Evolutionary conservation across 2,797 vertebrate genomes (phyloP), one percentile per base, ranked within the genome.

Genomic region (Notoglanidium macrostoma): DNA sequence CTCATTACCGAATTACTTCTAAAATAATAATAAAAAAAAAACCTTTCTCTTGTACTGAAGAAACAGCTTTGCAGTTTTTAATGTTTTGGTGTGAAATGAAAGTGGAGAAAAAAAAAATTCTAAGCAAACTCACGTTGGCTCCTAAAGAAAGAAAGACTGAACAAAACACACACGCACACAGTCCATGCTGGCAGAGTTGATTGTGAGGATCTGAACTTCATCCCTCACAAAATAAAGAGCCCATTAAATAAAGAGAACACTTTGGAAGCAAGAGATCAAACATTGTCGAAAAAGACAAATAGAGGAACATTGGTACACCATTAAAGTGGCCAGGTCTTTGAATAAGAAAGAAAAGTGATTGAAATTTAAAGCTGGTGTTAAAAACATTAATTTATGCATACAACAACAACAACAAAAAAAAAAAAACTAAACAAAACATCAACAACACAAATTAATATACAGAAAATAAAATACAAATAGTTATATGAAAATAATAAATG

Each of bases 281-380:
- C 90, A 91, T 92, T 92, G 92, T 94, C 91, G 88, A 92, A 91
- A 89, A 94, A 90, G 94, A 91, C 89, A 94, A 91, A 63, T 29
- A 46, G 40, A 65, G 79, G 19, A 95, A 95, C 93, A 95, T 91
- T 91, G 92, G 94, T 93, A 95, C 92, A 95, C 94, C 92, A 92
- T 68, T 96, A 96, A 95, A 96, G 95, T 95, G 96, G 95, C 95
- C 95, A 94, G 95, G 94, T 95, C 93, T 92, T 93, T 92, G 86
- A 91, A 93, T 90, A 91, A 91, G 87, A 86, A 91, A 10, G 49
- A 49, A 90, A 89, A 94, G 94, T 93, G 95, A 94, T 94, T 94
- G 95, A 96, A 96, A 96, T 97, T 90, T 96, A 97, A 98, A 97
- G 95, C 96, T 97, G 96, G 95, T 97, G 96, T 98, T 96, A 81